These are phyloP conservation scores for Tholera decimalis DNA, from an alignment of 2,888 invertebrate species.

Conservation along the genomic window DNA sequence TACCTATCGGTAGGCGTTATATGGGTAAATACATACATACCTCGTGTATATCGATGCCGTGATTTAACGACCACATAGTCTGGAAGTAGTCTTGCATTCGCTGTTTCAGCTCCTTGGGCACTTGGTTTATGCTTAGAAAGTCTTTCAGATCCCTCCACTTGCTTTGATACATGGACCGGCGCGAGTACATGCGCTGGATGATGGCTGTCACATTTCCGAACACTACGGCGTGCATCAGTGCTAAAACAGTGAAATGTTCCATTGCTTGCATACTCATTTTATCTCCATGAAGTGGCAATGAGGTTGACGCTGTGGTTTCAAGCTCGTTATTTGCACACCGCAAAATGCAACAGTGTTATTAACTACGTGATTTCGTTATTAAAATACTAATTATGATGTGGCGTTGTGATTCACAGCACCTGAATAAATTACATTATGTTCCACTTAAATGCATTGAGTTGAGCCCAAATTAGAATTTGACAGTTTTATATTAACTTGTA, in stretches of 20 bases:
- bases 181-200: slow-evolving; percentile 98
- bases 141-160: slow-evolving; percentile 99
- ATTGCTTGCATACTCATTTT: slow-evolving; percentile 16
- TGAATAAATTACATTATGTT: slow-evolving; percentile 26
- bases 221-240: slow-evolving; percentile 99
- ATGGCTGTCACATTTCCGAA: slow-evolving; percentile 99
- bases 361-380: slow-evolving; percentile 31
- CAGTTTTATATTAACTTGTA: slow-evolving; percentile 40
- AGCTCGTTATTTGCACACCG: slow-evolving; percentile 30
- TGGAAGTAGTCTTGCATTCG: slow-evolving; percentile 99
- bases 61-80: slow-evolving; percentile 99
- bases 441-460: slow-evolving; percentile 22
- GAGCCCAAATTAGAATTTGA: slow-evolving; percentile 46
- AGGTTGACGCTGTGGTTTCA: slow-evolving; percentile 41
- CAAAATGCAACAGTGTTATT: slow-evolving; percentile 37
- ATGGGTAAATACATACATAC: no score
- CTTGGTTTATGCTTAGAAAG: slow-evolving; percentile 98
- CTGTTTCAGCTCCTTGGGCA: slow-evolving; percentile 98
- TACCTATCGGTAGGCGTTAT: neutral
- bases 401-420: slow-evolving; percentile 5
- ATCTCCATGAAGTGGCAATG: slow-evolving; percentile 14
- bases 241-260: slow-evolving; percentile 87
- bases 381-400: slow-evolving; percentile 13
- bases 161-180: slow-evolving; percentile 97
- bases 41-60: slow-evolving; percentile 99